Percentiles rank a stretch among this genome's conserved stretches.
Conservation (phyloP, 2,113 vertebrate species). For the Illadopsis cleaveri region DNA sequence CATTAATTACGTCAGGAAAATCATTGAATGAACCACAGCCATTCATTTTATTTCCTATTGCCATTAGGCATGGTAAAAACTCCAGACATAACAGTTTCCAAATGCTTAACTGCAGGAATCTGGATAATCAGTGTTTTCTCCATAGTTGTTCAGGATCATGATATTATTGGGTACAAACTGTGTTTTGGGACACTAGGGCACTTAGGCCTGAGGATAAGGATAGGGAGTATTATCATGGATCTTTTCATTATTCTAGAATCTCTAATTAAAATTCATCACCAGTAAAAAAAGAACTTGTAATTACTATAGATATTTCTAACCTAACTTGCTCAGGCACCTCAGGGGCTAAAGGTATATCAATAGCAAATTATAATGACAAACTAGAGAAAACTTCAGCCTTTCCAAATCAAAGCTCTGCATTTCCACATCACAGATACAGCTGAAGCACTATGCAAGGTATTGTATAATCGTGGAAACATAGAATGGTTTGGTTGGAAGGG, state of each 20-base stretch:
- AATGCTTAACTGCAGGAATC: neutral
- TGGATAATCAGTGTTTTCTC: neutral
- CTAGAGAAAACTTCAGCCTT: neutral
- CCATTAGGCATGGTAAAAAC: neutral
- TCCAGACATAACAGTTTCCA: constrained; percentile 4
- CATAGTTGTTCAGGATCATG: neutral
- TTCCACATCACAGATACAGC: neutral
- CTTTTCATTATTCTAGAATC: neutral
- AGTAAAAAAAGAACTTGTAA: neutral
- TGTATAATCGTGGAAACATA: neutral
- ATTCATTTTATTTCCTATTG: constrained; percentile 50
- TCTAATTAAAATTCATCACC: neutral
- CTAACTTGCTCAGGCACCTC: neutral
- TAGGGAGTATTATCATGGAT: neutral
- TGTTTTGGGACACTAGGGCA: neutral
- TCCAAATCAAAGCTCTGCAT: neutral
- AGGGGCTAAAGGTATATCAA: neutral
- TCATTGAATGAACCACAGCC: neutral
- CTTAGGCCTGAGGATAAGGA: neutral
- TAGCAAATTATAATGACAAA: neutral
- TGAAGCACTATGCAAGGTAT: neutral
- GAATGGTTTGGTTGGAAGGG: neutral
- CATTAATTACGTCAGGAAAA: constrained; percentile 51
- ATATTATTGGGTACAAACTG: neutral
- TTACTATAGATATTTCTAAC: neutral